These are phyloP conservation scores for Falco peregrinus DNA, from an alignment of 2,797 vertebrate genomes.

Conservation along the genomic window DNA sequence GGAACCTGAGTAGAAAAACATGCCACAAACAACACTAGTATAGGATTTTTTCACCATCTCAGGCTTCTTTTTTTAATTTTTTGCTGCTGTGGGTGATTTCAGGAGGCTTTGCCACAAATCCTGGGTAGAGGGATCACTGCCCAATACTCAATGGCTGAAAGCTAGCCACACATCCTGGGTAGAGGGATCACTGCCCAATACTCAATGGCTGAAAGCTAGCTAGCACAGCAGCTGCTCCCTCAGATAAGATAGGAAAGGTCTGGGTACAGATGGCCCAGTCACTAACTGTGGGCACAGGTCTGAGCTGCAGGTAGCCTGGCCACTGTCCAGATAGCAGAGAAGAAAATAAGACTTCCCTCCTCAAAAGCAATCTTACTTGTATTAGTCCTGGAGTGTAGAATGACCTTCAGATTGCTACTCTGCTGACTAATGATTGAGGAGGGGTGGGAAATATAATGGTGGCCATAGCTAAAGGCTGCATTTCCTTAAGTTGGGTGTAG, in stretches of 20 bases:
- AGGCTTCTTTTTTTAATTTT: background rate
- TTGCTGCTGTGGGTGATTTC: background rate
- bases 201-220: background rate
- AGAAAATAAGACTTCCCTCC: background rate
- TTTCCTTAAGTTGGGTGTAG: background rate
- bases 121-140: background rate
- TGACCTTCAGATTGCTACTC: background rate
- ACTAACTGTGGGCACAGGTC: background rate
- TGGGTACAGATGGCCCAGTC: background rate
- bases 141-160: background rate
- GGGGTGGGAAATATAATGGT: background rate
- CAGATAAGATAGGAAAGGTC: background rate
- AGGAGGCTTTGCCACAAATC: background rate
- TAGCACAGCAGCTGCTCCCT: background rate
- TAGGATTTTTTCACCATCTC: background rate
- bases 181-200: background rate
- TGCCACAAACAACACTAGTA: background rate
- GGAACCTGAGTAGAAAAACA: background rate
- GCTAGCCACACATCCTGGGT: background rate
- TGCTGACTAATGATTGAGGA: background rate
- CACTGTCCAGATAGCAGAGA: background rate
- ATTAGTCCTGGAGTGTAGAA: background rate
- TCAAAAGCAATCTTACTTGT: background rate
- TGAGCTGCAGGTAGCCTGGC: background rate
- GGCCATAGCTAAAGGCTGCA: background rate